Evolutionary conservation across 2,888 invertebrate species (phyloP), one percentile per base, ranked within the genome.

Genomic region (Conus canariensis): DNA sequence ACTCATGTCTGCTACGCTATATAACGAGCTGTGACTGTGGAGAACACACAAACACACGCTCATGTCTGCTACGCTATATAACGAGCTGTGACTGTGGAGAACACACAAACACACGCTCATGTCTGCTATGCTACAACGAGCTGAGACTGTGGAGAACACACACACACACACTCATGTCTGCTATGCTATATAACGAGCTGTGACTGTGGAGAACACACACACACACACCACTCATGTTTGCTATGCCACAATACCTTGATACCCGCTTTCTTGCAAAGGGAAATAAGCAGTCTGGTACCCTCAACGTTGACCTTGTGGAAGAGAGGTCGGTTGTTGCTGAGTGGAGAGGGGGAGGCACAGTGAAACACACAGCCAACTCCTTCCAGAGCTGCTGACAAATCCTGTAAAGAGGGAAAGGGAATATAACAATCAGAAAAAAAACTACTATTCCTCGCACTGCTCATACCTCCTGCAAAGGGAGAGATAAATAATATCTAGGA

Each of bases 341-440:
- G 92, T 5, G 95, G 95, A 10, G 95, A 91, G 1, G 95, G 95
- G 8, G 95, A 94, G 74, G 95, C 95, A 91, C 94, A 94, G 92
- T 95, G 95, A 88, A 95, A 95, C 30, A 95, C 95, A 88, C 92
- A 92, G 30, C 92, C 88, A 7, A 94, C 93, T 58, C 92, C 94
- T 85, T 93, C 89, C 87, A 95, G 82, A 12, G 94, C 94, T 85
- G 93, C 92, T 85, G 92, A 74, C 89, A 95, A 85, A 88, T 94
- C 94, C 95, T 95, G 90, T 9, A 64, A 16, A 64, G 10, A 7
- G 16, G 16, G 64, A 64, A 14, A 64, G 45, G 88, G n/a, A 77
- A n/a, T 87, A 74, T 60, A n/a, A 58, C 14, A 90, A 77, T 45
- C 45, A 45, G 45, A 45, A 3, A 4, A 3, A 4, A 45, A 45